These are phyloP conservation scores for Cephus spinipes DNA, from an alignment of 2,888 invertebrate genomes.

Conservation along the genomic window DNA sequence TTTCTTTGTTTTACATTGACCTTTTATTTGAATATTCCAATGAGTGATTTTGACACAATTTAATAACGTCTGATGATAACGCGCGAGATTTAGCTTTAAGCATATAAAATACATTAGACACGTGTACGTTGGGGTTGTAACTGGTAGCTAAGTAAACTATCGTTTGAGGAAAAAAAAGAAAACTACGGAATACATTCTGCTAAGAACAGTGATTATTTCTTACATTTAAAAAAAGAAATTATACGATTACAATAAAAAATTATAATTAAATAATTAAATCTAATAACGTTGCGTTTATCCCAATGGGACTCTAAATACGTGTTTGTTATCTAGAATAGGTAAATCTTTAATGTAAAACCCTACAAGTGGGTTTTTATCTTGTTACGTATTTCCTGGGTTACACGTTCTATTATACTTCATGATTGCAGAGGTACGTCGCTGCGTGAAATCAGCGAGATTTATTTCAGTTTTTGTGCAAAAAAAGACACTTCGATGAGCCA, in stretches of 20 bases:
- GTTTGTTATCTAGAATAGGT: background rate
- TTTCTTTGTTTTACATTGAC: background rate
- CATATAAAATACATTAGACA: background rate
- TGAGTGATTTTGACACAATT: background rate
- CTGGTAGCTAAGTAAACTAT: background rate
- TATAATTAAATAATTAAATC: background rate
- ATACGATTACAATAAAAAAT: background rate
- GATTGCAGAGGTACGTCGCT: background rate
- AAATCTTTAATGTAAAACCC: background rate
- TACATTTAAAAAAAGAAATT: background rate
- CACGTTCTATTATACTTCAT: background rate
- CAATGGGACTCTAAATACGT: background rate
- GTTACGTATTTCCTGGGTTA: background rate
- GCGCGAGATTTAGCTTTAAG: background rate
- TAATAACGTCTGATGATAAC: background rate
- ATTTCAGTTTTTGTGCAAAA: background rate
- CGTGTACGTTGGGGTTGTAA: background rate
- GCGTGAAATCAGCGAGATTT: background rate
- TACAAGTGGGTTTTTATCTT: background rate
- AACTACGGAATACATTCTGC: background rate
- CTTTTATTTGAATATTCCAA: background rate
- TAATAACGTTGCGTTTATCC: background rate
- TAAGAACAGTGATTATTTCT: background rate
- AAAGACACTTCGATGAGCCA: constrained; percentile 5
- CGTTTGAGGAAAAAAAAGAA: background rate